Base-by-base conservation (phyloP, 2,888 invertebrate genomes). In the Orchestes rusci region DNA sequence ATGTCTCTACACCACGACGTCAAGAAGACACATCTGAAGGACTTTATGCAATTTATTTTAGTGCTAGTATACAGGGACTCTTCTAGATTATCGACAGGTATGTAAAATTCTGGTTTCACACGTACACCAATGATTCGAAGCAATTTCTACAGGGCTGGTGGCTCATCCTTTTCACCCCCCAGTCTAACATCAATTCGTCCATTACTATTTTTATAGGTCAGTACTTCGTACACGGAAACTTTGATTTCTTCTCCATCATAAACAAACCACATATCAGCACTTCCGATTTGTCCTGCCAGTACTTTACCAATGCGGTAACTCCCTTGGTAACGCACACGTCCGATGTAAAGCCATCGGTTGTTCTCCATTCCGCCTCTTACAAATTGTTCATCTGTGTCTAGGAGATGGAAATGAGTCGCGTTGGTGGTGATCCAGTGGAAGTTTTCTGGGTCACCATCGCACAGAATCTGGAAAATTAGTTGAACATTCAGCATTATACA, bases 251-350 rank as follows among this genome's bases (percentile, higher is more conserved):
- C 13, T 8, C 16, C 30, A 16, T 36, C 31, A 39, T 45, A 18
- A 3, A 45, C 20, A 16, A 39, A 45, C 15, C 16, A 45, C 19
- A 45, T 16, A 1, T 20, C 20, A n/a, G 45, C 45, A 20, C 16
- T 4, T 13, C 35, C 45, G 13, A 45, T 19, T 4, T 19, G 8
- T 2, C 35, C 35, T 12, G 30, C 23, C 7, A 45, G 15, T 3
- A 45, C 35, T 39, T 45, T 45, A 16, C 45, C 45, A 15, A 45
- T 19, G 8, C 8, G 5, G 5, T 16, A n/a, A 16, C 10, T 4
- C 23, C 41, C 34, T 17, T 41, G 28, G 10, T 27, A 23, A 8
- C 5, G 27, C 4, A 41, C 3, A 2, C 35, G 16, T n/a, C 41
- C 41, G 1, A 41, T 34, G 12, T n/a, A n/a, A 2, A 34, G n/a